Conservation (phyloP, 1,140 invertebrate genomes). For the Artemia franciscana region DNA sequence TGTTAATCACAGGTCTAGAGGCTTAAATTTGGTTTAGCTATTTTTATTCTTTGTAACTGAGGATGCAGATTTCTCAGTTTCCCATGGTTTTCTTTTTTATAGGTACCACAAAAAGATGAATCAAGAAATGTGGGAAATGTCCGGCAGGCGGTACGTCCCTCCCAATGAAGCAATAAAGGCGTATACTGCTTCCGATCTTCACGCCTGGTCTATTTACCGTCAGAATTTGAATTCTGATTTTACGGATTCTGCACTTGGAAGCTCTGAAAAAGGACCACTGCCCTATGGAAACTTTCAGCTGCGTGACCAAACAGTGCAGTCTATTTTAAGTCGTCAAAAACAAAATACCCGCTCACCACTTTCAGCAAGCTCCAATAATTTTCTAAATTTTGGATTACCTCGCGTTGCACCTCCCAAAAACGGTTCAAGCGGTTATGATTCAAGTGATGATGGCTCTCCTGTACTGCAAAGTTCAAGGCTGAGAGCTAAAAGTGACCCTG, state of each 20-base stretch:
- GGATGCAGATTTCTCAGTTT: too few relatives aligned
- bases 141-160: neutral
- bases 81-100: too few relatives aligned
- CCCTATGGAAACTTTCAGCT: conserved; percentile 83
- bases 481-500: conserved; percentile 39
- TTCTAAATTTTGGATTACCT: conserved; percentile 73
- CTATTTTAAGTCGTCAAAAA: conserved; percentile 60
- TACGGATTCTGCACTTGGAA: conserved; percentile 71
- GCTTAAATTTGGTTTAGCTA: too few relatives aligned
- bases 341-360: conserved; percentile 32
- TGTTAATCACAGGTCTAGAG: too few relatives aligned
- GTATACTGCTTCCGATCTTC: conserved; percentile 56
- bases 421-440: conserved; percentile 66
- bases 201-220: conserved; percentile 86
- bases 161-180: neutral
- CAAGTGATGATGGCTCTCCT: conserved; percentile 32
- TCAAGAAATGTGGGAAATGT: neutral
- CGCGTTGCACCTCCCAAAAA: conserved; percentile 57
- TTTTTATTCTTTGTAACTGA: too few relatives aligned
- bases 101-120: neutral
- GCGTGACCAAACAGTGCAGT: conserved; percentile 72
- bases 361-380: conserved; percentile 58
- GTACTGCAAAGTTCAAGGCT: conserved; percentile 19
- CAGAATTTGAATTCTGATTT: conserved; percentile 89
- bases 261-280: conserved; percentile 62